Evolutionary conservation across 2,797 vertebrate genomes (phyloP), one percentile per base, ranked within the genome.

Genomic region (Rhinoraja longicauda): DNA sequence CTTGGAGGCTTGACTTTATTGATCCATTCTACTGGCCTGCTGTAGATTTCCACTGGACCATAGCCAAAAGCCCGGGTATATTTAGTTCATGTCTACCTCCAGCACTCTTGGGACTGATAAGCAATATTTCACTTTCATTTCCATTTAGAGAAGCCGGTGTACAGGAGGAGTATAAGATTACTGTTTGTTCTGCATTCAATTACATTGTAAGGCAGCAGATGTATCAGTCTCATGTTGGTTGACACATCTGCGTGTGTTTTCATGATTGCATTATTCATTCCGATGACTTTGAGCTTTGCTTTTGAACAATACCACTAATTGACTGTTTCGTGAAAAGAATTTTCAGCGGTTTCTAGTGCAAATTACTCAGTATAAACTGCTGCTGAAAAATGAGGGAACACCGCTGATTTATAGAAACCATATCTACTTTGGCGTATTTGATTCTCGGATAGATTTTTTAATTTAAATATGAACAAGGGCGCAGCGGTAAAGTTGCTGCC

Each of bases 251-350:
- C 29, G 9, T 62, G 17, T 9, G 29, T 32, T 90, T 17, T 32
- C 86, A 90, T 62, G 86, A 62, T 90, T 36, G 21, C 1, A 8
- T 67, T 17, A 67, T 90, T 90, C 36, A 90, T 21, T 64, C 19
- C 64, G 62, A 90, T 64, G 62, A 90, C 17, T 90, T 67, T 59
- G 29, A 62, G 57, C 62, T 86, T 57, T 29, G 82, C 12, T 62
- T 86, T 62, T 59, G 57, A 86, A 86, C 82, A 90, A 67, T 90
- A 1, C 67, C 86, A 19, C 62, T 90, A 64, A 90, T 90, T 90
- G n/a, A 90, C 62, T 67, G 59, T 21, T 88, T 67, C 13, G 15
- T 36, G n/a, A n/a, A 67, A 19, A 90, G 26, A 4, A 64, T 90
- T 90, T 90, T 26, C 29, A 88, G 29, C 84, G 21, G 84, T 88